These are phyloP conservation scores for Drosophila acutilabella DNA, from an alignment of 2,888 invertebrate genomes.

Conservation along the genomic window DNA sequence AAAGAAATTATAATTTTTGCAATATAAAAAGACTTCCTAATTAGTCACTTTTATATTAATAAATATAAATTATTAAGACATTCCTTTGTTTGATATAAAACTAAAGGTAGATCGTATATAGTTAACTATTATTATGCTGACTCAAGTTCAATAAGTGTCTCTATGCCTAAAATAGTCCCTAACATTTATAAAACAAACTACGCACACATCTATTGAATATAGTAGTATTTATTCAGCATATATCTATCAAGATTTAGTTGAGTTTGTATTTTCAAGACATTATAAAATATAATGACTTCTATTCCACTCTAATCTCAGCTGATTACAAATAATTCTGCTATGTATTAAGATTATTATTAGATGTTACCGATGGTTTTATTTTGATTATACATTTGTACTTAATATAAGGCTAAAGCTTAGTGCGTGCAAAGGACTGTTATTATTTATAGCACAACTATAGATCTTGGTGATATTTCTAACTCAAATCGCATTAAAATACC, in stretches of 20 bases:
- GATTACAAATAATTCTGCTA: constrained; percentile 5
- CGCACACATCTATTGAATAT: background rate
- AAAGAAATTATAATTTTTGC: background rate
- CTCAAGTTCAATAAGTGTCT: constrained; percentile 11
- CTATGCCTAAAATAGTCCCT: constrained; percentile 1
- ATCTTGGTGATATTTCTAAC: no score
- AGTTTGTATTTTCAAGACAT: background rate
- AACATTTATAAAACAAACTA: constrained; percentile 4
- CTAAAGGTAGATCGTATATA: no score
- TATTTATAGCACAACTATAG: no score
- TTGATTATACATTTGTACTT: no score
- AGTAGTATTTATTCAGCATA: background rate
- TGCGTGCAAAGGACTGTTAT: no score
- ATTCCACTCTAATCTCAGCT: constrained; percentile 12
- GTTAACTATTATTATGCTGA: background rate
- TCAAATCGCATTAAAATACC: no score
- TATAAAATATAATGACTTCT: background rate
- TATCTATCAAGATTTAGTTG: background rate
- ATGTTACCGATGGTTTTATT: background rate
- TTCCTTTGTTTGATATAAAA: background rate
- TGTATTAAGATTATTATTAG: constrained; percentile 2
- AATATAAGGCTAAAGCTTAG: no score
- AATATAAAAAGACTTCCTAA: background rate
- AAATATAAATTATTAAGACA: no score
- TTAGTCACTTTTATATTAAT: background rate